phyloP scores from a whole-genome alignment of 2,888 invertebrate species.

The Megalurothrips usitatus region DNA sequence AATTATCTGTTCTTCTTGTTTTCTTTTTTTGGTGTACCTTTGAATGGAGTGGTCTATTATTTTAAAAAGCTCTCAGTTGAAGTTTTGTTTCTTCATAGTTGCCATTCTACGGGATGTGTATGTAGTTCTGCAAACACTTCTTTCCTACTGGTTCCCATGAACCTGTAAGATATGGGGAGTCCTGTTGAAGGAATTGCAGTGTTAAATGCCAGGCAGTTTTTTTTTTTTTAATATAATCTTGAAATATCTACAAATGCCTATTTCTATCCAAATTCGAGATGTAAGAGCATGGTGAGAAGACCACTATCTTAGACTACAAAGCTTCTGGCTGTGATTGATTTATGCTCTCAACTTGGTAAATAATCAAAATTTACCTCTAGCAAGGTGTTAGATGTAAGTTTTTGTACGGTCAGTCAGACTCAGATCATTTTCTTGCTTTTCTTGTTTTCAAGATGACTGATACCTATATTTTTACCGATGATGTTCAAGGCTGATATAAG shows the following conservation, averaged over 20 bases:
- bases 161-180: not conserved
- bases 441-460: not conserved
- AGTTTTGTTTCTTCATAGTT: no score
- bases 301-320: not conserved
- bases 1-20: not conserved
- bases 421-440: not conserved
- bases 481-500: no score
- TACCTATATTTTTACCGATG: not conserved
- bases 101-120: not conserved
- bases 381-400: not conserved
- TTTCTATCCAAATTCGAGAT: not conserved
- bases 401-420: not conserved
- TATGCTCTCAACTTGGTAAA: slow-evolving; percentile 21
- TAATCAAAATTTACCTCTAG: not conserved
- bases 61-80: no score
- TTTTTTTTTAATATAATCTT: not conserved
- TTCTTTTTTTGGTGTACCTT: no score
- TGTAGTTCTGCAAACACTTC: not conserved
- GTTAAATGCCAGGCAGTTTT: not conserved
- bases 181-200: not conserved
- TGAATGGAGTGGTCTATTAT: no score
- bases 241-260: not conserved
- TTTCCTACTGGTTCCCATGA: not conserved
- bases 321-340: slow-evolving; percentile 23
- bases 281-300: not conserved